Percentiles rank a stretch among this genome's conserved stretches.
phyloP scores from a whole-genome alignment of 2,888 invertebrate species.

The Pseudeuparius sepicola region DNA sequence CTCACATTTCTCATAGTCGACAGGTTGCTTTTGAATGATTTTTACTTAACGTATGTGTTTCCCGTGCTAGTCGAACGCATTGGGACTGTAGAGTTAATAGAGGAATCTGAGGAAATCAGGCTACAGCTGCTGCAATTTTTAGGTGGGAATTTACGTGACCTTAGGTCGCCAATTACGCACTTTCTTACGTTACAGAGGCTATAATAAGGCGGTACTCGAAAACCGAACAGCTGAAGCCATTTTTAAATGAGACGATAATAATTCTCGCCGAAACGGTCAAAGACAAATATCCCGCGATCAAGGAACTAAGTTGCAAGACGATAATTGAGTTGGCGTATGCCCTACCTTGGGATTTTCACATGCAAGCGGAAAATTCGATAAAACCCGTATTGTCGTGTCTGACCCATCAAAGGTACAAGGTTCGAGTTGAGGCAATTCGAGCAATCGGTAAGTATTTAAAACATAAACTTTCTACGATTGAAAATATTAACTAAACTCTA shows the following conservation, averaged over 20 bases:
- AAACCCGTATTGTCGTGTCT: constrained; percentile 64
- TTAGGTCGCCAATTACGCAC: constrained; percentile 52
- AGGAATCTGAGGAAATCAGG: constrained; percentile 74
- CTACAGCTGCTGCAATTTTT: constrained; percentile 57
- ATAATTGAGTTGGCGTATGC: constrained; percentile 54
- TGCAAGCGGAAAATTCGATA: constrained; percentile 61
- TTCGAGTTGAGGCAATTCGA: constrained; percentile 62
- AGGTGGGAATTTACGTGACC: constrained; percentile 56
- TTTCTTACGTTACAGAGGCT: too few relatives aligned
- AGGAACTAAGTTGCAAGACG: constrained; percentile 61
- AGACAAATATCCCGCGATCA: constrained; percentile 74
- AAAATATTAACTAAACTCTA: too few relatives aligned
- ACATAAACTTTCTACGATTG: too few relatives aligned
- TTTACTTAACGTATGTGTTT: constrained; percentile 63
- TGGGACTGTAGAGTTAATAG: constrained; percentile 62
- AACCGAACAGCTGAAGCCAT: constrained; percentile 51
- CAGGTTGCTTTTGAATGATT: constrained; percentile 54
- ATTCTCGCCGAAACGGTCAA: constrained; percentile 62
- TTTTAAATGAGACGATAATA: constrained; percentile 63
- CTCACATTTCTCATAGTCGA: constrained; percentile 45
- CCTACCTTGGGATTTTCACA: constrained; percentile 60
- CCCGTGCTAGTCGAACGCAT: constrained; percentile 68
- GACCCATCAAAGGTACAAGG: constrained; percentile 73
- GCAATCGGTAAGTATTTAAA: too few relatives aligned
- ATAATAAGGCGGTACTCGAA: too few relatives aligned